Conservation (phyloP, 1,140 invertebrate species). For the Sycophila sp. region DNA sequence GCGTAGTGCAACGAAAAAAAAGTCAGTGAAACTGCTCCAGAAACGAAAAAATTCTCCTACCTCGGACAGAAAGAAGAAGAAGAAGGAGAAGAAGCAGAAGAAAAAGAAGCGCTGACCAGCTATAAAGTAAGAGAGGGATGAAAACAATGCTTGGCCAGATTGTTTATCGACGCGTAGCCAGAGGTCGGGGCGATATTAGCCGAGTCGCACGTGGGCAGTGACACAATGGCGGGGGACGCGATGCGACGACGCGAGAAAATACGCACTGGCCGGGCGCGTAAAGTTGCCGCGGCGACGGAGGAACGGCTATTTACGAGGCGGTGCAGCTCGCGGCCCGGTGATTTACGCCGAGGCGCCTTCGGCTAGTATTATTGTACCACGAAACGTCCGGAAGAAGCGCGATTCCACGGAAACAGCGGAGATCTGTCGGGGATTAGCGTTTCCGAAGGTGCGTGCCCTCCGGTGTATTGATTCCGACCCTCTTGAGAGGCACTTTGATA, state of each 20-base stretch:
- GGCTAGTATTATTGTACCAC: neutral
- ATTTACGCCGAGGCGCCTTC: neutral
- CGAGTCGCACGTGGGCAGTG: slow-evolving; percentile 17
- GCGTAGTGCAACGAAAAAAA: no score
- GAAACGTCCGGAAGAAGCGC: neutral
- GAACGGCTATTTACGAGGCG: slow-evolving; percentile 18
- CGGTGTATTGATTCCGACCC: no score
- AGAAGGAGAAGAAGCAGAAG: no score
- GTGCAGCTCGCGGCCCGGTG: neutral
- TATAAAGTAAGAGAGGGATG: slow-evolving; percentile 5
- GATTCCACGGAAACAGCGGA: neutral
- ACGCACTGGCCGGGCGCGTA: slow-evolving; percentile 7
- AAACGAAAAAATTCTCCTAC: no score
- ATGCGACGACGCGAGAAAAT: neutral
- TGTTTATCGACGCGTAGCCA: neutral
- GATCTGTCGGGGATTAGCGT: slow-evolving; percentile 1
- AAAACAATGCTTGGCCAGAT: neutral
- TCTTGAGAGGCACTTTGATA: neutral
- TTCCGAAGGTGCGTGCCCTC: neutral
- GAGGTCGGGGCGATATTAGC: slow-evolving; percentile 33
- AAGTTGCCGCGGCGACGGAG: neutral
- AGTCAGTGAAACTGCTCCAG: no score
- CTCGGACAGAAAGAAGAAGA: no score
- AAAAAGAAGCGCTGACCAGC: no score
- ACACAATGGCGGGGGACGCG: neutral